Percentiles rank a stretch among this genome's conserved stretches.
phyloP scores from a whole-genome alignment of 1,140 invertebrate genomes.

The Agraylea sexmaculata region DNA sequence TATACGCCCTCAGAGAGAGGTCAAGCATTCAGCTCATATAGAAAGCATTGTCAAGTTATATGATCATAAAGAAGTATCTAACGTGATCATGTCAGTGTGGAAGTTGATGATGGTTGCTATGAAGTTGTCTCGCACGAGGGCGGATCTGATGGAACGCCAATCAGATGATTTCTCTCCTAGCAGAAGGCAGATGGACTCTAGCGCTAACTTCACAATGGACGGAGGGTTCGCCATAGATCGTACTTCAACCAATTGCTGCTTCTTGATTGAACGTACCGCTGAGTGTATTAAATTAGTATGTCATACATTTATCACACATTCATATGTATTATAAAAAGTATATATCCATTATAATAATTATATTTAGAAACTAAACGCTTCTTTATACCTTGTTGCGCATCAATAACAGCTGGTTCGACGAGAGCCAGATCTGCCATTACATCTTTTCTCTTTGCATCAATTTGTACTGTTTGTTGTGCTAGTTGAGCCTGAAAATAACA shows the following conservation, averaged over 20 bases:
- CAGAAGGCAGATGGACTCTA: slow-evolving; percentile 91
- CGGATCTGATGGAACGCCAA: slow-evolving; percentile 87
- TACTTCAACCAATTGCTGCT: slow-evolving; percentile 90
- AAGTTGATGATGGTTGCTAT: slow-evolving; percentile 98
- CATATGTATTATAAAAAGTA: background rate
- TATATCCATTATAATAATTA: background rate
- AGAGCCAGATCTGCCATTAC: slow-evolving; percentile 92
- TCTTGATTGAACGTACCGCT: slow-evolving; percentile 95
- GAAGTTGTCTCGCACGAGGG: slow-evolving; percentile 96
- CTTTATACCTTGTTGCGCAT: slow-evolving; percentile 85
- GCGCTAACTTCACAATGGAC: slow-evolving; percentile 80
- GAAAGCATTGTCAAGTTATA: too few species aligned
- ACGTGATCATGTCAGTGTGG: slow-evolving; percentile 87
- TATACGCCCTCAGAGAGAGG: too few species aligned
- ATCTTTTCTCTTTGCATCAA: slow-evolving; percentile 81
- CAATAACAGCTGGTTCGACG: slow-evolving; percentile 97
- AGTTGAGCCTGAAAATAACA: slow-evolving; percentile 40
- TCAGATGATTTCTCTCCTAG: slow-evolving; percentile 82
- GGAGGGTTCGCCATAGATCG: slow-evolving; percentile 92
- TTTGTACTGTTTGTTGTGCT: slow-evolving; percentile 81
- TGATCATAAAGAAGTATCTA: slow-evolving; percentile 28
- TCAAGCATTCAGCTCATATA: too few species aligned
- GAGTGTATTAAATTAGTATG: slow-evolving; percentile 20
- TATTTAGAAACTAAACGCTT: background rate
- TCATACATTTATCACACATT: slow-evolving; percentile 1